Percentiles rank a stretch among this genome's conserved stretches.
phyloP scores from a whole-genome alignment of 2,113 vertebrate genomes.

The Camelus dromedarius region DNA sequence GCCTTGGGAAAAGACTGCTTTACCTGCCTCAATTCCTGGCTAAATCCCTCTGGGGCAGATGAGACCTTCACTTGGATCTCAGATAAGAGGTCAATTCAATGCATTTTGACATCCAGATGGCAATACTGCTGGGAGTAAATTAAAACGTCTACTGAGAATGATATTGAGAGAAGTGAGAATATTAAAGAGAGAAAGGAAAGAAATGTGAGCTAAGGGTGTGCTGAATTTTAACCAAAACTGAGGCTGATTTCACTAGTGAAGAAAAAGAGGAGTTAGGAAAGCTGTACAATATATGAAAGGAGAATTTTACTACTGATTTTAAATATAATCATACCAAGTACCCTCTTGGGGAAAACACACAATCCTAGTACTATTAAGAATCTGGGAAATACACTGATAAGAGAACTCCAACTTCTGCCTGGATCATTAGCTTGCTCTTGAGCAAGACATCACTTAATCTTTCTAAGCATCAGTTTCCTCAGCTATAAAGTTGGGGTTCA shows the following conservation, averaged over 20 bases:
- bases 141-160: constrained; percentile 38
- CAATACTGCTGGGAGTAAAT: constrained; percentile 24
- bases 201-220: constrained; percentile 19
- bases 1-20: neutral
- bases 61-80: neutral
- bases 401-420: constrained; percentile 45
- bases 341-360: neutral
- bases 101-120: constrained; percentile 45
- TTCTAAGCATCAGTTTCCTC: constrained; percentile 32
- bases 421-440: constrained; percentile 47
- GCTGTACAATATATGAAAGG: neutral
- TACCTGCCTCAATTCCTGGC: neutral
- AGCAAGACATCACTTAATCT: constrained; percentile 36
- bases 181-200: neutral
- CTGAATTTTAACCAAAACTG: constrained; percentile 49
- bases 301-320: constrained; percentile 56
- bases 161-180: constrained; percentile 52
- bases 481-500: neutral
- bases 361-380: neutral
- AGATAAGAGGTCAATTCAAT: constrained; percentile 44
- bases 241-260: neutral
- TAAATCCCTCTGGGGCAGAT: neutral
- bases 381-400: neutral
- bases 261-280: constrained; percentile 7
- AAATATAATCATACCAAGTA: constrained; percentile 47